These are phyloP conservation scores for Lasioglossum lativentre DNA, from an alignment of 2,888 invertebrate species.

Conservation along the genomic window DNA sequence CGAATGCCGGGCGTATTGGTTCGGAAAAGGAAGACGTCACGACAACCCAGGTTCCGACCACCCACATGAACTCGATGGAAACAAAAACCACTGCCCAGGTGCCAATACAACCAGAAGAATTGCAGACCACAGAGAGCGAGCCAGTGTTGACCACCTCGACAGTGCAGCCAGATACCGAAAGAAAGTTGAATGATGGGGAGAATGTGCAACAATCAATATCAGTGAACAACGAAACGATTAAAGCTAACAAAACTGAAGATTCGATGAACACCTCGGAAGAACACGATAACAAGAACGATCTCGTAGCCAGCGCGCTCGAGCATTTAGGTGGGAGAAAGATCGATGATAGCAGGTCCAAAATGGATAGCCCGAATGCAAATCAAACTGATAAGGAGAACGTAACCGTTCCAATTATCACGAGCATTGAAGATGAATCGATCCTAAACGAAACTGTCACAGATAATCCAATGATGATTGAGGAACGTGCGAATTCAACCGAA, in stretches of 20 bases:
- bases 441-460: slow-evolving; percentile 36
- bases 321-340: background rate
- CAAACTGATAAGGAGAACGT: slow-evolving; percentile 1
- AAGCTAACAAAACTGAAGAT: background rate
- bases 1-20: slow-evolving; percentile 26
- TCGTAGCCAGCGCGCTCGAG: slow-evolving; percentile 1
- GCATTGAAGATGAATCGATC: background rate
- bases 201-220: background rate
- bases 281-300: background rate
- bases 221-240: background rate
- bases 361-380: background rate
- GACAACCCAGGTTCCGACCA: slow-evolving; percentile 57
- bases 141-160: slow-evolving; percentile 72
- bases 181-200: background rate
- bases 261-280: background rate
- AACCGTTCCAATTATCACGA: background rate
- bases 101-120: slow-evolving; percentile 81
- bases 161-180: slow-evolving; percentile 39
- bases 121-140: slow-evolving; percentile 81
- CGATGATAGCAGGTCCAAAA: background rate
- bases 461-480: slow-evolving; percentile 19
- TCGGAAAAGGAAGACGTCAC: slow-evolving; percentile 60
- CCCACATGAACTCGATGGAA: slow-evolving; percentile 67
- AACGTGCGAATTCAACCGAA: slow-evolving; percentile 37
- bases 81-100: slow-evolving; percentile 80